Evolutionary conservation across 1,140 invertebrate species (phyloP).

Genomic region (Stegodyphus dumicola): DNA sequence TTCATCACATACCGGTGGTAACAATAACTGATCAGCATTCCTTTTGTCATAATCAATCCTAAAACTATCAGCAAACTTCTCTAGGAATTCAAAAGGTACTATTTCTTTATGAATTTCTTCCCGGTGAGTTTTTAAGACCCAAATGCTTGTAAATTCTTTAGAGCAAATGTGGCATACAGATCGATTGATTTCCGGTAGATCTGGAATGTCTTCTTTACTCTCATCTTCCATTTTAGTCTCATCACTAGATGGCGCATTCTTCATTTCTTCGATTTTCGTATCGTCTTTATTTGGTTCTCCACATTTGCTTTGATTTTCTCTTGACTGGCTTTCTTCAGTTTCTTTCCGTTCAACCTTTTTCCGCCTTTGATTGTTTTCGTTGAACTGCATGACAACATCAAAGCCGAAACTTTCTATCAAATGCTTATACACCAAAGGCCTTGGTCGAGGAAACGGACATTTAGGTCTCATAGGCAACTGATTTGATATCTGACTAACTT

Average conservation of each 20-base stretch:
- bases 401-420: slow-evolving; percentile 93
- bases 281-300: slow-evolving; percentile 1
- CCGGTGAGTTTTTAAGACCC: slow-evolving; percentile 94
- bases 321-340: slow-evolving; percentile 41
- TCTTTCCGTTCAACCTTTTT: slow-evolving; percentile 61
- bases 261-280: slow-evolving; percentile 19
- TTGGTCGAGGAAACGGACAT: slow-evolving; percentile 59
- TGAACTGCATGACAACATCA: slow-evolving; percentile 96
- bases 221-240: slow-evolving; percentile 58
- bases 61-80: slow-evolving; percentile 91
- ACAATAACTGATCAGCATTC: slow-evolving; percentile 49
- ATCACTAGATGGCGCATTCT: slow-evolving; percentile 57
- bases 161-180: slow-evolving; percentile 87
- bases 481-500: slow-evolving; percentile 37
- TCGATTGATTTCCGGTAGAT: slow-evolving; percentile 78
- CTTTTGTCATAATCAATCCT: slow-evolving; percentile 87
- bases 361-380: slow-evolving; percentile 82
- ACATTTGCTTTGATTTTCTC: slow-evolving; percentile 1
- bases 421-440: slow-evolving; percentile 78
- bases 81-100: slow-evolving; percentile 87
- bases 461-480: slow-evolving; percentile 42
- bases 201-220: slow-evolving; percentile 53
- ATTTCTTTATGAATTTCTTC: slow-evolving; percentile 94
- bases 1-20: slow-evolving; percentile 9
- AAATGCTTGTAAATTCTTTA: slow-evolving; percentile 94